Conservation (phyloP, 2,113 vertebrate genomes). For the Oryctolagus cuniculus region DNA sequence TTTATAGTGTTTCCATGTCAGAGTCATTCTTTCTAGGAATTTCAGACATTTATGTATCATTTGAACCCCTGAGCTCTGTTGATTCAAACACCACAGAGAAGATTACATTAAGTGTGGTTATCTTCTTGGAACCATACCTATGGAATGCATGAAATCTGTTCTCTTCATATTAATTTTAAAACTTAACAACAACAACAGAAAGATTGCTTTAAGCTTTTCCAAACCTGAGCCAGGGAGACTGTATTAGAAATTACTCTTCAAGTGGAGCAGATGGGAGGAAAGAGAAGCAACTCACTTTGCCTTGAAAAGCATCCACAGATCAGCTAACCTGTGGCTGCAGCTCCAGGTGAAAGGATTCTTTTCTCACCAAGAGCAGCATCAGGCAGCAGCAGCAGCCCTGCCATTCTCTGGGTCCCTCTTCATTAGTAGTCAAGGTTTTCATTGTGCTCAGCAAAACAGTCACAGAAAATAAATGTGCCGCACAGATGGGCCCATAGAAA, state of each 20-base stretch:
- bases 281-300: constrained; percentile 15
- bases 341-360: constrained; percentile 51
- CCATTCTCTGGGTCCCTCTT: constrained; percentile 53
- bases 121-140: too few relatives aligned
- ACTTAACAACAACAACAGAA: not conserved
- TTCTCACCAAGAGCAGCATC: not conserved
- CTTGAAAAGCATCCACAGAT: constrained; percentile 20
- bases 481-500: constrained; percentile 83
- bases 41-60: not conserved
- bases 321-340: not conserved
- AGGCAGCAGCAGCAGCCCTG: not conserved
- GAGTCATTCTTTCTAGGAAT: not conserved
- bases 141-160: too few relatives aligned
- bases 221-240: not conserved
- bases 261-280: not conserved
- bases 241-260: constrained; percentile 49
- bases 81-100: not conserved
- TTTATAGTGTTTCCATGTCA: not conserved
- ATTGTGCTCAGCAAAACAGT: constrained; percentile 83
- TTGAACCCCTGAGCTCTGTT: not conserved
- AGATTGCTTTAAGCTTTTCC: constrained; percentile 30
- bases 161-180: too few relatives aligned
- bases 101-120: constrained; percentile 13
- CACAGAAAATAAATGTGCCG: constrained; percentile 81
- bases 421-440: constrained; percentile 81